These are phyloP conservation scores for Haplochromis vanheusdeni DNA, from an alignment of 2,113 vertebrate genomes.

Conservation along the genomic window DNA sequence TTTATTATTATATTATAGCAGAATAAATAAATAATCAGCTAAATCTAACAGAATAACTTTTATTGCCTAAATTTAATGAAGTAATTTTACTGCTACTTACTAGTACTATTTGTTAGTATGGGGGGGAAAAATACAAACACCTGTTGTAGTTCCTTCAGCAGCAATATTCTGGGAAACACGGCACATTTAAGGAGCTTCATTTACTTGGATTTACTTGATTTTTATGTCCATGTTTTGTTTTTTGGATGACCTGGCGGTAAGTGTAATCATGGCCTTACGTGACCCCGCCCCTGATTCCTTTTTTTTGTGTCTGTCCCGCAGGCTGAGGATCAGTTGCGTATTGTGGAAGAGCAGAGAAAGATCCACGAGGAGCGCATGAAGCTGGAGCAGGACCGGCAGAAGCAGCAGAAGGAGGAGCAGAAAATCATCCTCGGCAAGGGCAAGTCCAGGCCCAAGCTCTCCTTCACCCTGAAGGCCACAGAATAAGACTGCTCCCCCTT, in stretches of 20 bases:
- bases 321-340: conserved; percentile 99
- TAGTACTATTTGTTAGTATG: neutral
- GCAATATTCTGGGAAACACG: neutral
- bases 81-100: neutral
- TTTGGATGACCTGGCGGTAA: neutral
- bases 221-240: neutral
- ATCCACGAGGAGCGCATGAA: conserved; percentile 99
- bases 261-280: neutral
- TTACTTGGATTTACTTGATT: neutral
- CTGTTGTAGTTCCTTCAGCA: neutral
- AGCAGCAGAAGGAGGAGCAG: conserved; percentile 99
- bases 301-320: conserved; percentile 26
- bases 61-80: neutral
- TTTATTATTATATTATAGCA: neutral
- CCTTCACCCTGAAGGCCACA: conserved; percentile 93
- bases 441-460: conserved; percentile 97
- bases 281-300: neutral
- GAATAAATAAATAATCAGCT: neutral
- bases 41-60: neutral
- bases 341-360: conserved; percentile 99
- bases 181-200: neutral
- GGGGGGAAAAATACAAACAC: neutral
- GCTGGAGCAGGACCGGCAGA: conserved; percentile 98
- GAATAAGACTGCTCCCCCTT: conserved; percentile 73
- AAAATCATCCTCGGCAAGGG: conserved; percentile 99